Conservation (phyloP, 1,140 invertebrate genomes). For the Bilobella aurantiaca region DNA sequence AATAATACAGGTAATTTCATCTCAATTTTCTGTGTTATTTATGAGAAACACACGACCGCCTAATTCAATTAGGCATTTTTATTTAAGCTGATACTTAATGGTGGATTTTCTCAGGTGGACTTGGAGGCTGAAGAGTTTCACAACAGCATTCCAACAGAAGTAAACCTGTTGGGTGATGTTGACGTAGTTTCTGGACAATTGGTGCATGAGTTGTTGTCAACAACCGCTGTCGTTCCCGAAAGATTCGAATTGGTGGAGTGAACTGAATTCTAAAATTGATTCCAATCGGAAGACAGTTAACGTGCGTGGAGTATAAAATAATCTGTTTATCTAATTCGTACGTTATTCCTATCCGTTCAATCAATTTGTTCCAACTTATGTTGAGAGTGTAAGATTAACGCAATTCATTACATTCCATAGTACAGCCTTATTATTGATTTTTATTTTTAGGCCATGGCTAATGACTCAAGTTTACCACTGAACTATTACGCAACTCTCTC, state of each 20-base stretch:
- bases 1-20: constrained; percentile 66
- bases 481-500: constrained; percentile 91
- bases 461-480: constrained; percentile 59
- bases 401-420: not conserved
- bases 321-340: not conserved
- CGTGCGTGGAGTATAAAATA: constrained; percentile 37
- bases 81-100: constrained; percentile 4
- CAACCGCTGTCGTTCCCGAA: constrained; percentile 40
- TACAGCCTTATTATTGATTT: not conserved
- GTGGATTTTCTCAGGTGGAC: constrained; percentile 57
- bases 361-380: too few species aligned
- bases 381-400: too few species aligned
- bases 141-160: constrained; percentile 64
- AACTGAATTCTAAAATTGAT: constrained; percentile 46
- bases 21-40: not conserved
- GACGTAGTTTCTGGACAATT: constrained; percentile 56
- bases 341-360: too few species aligned
- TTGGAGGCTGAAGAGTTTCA: constrained; percentile 81
- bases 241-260: constrained; percentile 50
- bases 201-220: constrained; percentile 36
- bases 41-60: too few species aligned
- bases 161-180: constrained; percentile 71
- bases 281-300: constrained; percentile 47
- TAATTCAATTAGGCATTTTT: not conserved
- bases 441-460: constrained; percentile 46